Evolutionary conservation across 2,888 invertebrate species (phyloP).

Genomic region (Pseudococcus viburni): DNA sequence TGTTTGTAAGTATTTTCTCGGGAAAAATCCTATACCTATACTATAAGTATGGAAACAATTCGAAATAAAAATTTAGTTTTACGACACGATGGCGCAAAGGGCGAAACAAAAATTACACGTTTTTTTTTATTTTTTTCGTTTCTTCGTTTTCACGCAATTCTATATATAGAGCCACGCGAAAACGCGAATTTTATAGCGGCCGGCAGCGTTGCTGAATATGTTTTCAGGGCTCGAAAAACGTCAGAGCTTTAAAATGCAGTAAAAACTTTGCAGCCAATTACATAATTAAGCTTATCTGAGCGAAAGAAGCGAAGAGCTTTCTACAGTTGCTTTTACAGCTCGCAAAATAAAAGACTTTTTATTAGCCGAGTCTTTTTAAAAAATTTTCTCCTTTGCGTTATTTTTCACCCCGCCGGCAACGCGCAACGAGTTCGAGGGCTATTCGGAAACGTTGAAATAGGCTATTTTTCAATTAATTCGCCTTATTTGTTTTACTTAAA

Average conservation of each 20-base stretch:
- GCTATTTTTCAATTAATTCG: conserved; percentile 4
- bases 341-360: conserved; percentile 1
- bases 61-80: conserved; percentile 22
- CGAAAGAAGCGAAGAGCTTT: neutral
- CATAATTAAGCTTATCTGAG: conserved; percentile 9
- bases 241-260: conserved; percentile 18
- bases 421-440: neutral
- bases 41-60: neutral
- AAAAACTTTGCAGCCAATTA: conserved; percentile 31
- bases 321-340: conserved; percentile 22
- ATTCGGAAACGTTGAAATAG: neutral
- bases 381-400: neutral
- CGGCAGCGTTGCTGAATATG: neutral
- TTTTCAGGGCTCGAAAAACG: conserved; percentile 6
- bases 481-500: neutral
- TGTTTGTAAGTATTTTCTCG: neutral
- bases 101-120: neutral
- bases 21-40: neutral
- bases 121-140: neutral
- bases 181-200: neutral
- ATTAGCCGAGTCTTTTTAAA: conserved; percentile 1
- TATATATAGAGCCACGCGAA: neutral
- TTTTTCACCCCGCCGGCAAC: neutral
- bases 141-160: neutral
- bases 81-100: neutral